A percentile compares a stretch with the other conserved stretches of the same genome.
Evolutionary conservation across 2,113 vertebrate genomes (phyloP).

Genomic region (Rhea pennata): DNA sequence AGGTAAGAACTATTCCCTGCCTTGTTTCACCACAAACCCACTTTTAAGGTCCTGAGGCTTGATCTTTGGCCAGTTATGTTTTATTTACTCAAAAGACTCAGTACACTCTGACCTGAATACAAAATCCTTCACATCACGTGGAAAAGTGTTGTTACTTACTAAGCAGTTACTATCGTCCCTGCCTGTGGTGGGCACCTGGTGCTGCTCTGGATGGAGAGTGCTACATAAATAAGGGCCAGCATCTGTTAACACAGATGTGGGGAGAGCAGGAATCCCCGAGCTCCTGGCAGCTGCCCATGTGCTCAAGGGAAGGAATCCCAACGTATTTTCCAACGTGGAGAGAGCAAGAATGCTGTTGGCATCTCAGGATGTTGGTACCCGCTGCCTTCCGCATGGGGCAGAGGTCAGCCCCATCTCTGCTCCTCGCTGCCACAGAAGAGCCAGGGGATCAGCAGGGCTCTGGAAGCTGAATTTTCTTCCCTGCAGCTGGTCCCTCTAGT

Average conservation of each 20-base stretch:
- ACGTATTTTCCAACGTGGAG: too few relatives aligned
- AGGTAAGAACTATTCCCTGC: not conserved
- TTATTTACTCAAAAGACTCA: not conserved
- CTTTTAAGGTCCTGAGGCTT: not conserved
- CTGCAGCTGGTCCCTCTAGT: too few relatives aligned
- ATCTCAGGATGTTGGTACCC: too few relatives aligned
- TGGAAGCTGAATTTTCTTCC: too few relatives aligned
- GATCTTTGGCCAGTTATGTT: accelerated
- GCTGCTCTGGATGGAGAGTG: not conserved
- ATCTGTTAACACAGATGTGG: accelerated
- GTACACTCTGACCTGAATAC: not conserved
- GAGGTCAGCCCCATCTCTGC: too few relatives aligned
- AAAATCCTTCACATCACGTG: not conserved
- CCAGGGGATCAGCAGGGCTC: too few relatives aligned
- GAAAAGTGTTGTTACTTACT: too few relatives aligned
- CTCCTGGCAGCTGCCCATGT: accelerated
- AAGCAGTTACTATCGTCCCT: too few relatives aligned
- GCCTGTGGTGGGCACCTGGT: not conserved
- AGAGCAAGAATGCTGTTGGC: too few relatives aligned
- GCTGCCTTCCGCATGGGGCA: too few relatives aligned
- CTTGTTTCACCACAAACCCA: not conserved
- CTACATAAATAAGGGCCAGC: not conserved
- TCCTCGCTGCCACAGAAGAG: too few relatives aligned
- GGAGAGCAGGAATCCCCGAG: not conserved
- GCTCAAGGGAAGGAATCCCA: not conserved